These are phyloP conservation scores for Syngnathoides biaculeatus DNA, from an alignment of 2,113 vertebrate genomes.

Conservation along the genomic window DNA sequence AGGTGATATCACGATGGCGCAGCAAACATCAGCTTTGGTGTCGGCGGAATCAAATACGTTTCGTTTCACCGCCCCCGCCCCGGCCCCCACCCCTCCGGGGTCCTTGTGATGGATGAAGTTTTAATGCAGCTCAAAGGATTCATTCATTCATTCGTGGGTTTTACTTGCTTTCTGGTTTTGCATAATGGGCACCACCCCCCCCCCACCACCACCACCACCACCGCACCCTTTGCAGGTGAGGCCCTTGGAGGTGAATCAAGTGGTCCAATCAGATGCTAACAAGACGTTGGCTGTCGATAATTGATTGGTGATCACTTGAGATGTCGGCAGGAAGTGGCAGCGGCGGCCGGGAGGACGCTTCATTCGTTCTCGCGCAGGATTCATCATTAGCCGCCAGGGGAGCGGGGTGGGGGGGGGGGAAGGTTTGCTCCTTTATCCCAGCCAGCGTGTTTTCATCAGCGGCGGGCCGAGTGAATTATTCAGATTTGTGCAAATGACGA, in stretches of 20 bases:
- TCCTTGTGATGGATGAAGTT: constrained; percentile 99
- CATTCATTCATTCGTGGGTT: constrained; percentile 99
- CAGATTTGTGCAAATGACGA: constrained; percentile 99
- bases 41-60: constrained; percentile 94
- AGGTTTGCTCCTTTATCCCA: constrained; percentile 48
- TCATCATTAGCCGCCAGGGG: constrained; percentile 79
- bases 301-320: constrained; percentile 99
- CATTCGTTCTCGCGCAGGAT: constrained; percentile 92
- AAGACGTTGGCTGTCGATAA: constrained; percentile 89
- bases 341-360: constrained; percentile 81
- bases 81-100: constrained; percentile 79
- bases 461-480: constrained; percentile 84
- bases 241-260: constrained; percentile 40
- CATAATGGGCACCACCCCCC: constrained; percentile 81
- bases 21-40: constrained; percentile 1
- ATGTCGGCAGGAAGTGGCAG: constrained; percentile 87
- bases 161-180: constrained; percentile 90
- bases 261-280: neutral
- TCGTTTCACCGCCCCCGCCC: constrained; percentile 72
- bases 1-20: too few species aligned
- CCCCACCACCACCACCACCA: constrained; percentile 51
- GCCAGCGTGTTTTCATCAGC: constrained; percentile 55
- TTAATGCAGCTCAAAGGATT: constrained; percentile 99
- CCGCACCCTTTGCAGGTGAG: constrained; percentile 83
- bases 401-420: neutral